These are phyloP conservation scores for Rhopalosiphum maidis DNA, from an alignment of 1,140 invertebrate genomes.

Conservation along the genomic window DNA sequence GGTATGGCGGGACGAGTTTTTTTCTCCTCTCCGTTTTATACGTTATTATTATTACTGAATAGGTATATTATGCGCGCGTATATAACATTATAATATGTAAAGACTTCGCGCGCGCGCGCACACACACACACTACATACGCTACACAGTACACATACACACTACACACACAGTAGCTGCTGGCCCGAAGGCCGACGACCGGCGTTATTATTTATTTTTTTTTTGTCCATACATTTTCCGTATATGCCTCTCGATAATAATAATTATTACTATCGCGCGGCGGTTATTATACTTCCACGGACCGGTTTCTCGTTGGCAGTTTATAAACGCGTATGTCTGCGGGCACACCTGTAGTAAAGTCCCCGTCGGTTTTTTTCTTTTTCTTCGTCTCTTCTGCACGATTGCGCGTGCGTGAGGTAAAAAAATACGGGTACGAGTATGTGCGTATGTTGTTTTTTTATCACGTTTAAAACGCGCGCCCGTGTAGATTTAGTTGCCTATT, in stretches of 20 bases:
- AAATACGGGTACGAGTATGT: not conserved
- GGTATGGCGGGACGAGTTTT: constrained; percentile 26
- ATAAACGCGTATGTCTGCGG: constrained; percentile 37
- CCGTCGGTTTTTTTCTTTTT: constrained; percentile 5
- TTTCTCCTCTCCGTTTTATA: not conserved
- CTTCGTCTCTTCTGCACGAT: not conserved
- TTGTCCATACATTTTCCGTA: not conserved
- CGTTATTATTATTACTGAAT: not conserved
- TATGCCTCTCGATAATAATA: constrained; percentile 41
- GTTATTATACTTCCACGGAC: constrained; percentile 47
- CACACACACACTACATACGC: too few species aligned
- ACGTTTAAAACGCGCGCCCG: constrained; percentile 20
- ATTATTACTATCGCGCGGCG: constrained; percentile 47
- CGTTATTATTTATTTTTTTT: constrained; percentile 22
- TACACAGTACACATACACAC: not conserved
- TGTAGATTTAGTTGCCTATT: constrained; percentile 58
- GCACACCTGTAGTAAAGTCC: constrained; percentile 53
- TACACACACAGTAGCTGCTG: constrained; percentile 41
- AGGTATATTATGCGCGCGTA: not conserved
- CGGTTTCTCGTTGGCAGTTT: constrained; percentile 51
- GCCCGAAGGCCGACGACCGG: constrained; percentile 55
- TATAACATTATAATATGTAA: constrained; percentile 33
- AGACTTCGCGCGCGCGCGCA: constrained; percentile 10
- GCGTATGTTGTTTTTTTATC: not conserved
- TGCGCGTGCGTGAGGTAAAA: not conserved